Conservation (phyloP, 2,797 vertebrate species). For the Lemur catta region DNA sequence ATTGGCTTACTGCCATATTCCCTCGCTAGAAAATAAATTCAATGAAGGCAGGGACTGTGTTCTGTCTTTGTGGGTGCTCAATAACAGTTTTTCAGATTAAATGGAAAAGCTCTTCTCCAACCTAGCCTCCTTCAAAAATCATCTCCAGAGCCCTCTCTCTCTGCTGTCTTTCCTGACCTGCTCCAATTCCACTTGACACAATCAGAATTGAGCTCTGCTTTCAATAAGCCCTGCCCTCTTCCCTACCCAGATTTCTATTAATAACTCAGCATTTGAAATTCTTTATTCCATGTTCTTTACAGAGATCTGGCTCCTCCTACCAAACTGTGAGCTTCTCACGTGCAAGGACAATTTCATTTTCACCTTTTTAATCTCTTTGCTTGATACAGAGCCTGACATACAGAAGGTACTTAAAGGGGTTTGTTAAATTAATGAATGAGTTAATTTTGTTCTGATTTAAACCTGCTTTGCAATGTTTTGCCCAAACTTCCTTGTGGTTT, state of each 20-base stretch:
- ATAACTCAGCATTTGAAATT: not conserved
- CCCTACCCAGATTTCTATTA: not conserved
- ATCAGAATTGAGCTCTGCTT: not conserved
- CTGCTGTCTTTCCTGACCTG: not conserved
- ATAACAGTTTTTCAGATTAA: not conserved
- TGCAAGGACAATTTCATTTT: not conserved
- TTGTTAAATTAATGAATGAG: not conserved
- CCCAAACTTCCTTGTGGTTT: not conserved
- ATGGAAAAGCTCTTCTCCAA: not conserved
- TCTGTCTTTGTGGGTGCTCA: not conserved
- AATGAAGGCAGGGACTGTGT: not conserved
- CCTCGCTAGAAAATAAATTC: not conserved
- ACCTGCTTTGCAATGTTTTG: not conserved
- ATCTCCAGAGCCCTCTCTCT: not conserved
- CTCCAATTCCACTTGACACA: not conserved
- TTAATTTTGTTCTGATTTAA: not conserved
- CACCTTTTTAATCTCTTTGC: not conserved
- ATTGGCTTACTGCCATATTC: not conserved
- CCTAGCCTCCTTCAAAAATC: not conserved
- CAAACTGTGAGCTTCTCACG: not conserved
- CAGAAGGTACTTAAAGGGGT: not conserved
- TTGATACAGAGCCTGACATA: not conserved
- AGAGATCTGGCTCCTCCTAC: not conserved
- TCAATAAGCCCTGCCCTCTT: not conserved
- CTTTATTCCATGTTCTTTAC: not conserved